These are phyloP conservation scores for Eriocheir sinensis DNA, from an alignment of 1,140 invertebrate species.

Conservation along the genomic window DNA sequence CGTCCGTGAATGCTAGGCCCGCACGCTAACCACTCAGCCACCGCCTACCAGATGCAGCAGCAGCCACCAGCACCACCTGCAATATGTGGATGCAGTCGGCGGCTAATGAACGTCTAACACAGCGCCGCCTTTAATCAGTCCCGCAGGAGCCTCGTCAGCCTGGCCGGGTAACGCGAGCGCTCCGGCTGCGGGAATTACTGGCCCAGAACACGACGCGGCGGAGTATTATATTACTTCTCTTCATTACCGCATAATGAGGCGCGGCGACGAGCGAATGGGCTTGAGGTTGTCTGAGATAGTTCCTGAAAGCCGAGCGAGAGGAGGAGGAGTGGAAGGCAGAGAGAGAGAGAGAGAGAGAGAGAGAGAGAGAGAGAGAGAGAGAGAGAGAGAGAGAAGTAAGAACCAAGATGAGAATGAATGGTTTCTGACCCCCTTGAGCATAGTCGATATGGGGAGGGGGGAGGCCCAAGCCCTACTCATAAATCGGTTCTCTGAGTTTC, in stretches of 20 bases:
- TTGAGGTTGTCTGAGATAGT: not conserved
- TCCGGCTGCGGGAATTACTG: not conserved
- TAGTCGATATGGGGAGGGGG: no score
- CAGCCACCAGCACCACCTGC: no score
- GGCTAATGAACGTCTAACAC: conserved; percentile 23
- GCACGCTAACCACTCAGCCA: no score
- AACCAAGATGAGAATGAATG: no score
- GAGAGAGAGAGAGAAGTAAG: conserved; percentile 22
- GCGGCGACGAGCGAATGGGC: not conserved
- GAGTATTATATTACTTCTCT: conserved; percentile 26
- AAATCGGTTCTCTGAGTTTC: no score
- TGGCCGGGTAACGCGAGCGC: not conserved
- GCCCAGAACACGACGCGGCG: not conserved
- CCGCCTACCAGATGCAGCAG: no score
- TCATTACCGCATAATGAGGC: conserved; percentile 1
- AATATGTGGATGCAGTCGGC: not conserved
- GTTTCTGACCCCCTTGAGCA: no score
- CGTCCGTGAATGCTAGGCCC: no score
- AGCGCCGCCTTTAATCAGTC: conserved; percentile 12
- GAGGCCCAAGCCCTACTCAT: no score
- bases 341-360: conserved; percentile 1
- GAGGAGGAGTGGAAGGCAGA: no score
- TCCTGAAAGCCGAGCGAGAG: not conserved
- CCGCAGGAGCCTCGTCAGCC: not conserved
- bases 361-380: conserved; percentile 10